Percentiles rank a stretch among this genome's conserved stretches.
Evolutionary conservation across 2,113 vertebrate genomes (phyloP).

Genomic region (Ceratotherium simum): DNA sequence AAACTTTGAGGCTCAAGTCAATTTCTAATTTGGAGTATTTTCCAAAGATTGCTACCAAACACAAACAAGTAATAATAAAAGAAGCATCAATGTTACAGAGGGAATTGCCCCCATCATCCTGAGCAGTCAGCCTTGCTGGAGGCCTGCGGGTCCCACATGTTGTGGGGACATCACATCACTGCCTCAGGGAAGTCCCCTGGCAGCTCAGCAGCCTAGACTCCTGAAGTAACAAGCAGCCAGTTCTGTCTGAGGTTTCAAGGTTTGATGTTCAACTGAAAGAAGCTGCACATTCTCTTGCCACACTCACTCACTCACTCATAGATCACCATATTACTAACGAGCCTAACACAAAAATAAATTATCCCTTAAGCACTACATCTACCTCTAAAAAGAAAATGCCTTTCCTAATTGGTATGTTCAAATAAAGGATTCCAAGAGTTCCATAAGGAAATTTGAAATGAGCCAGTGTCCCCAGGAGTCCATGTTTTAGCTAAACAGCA

Average conservation of each 20-base stretch:
- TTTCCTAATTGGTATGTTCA: slow-evolving; percentile 60
- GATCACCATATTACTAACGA: background rate
- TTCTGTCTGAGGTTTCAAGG: background rate
- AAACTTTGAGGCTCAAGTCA: background rate
- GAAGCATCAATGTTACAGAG: background rate
- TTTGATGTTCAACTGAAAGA: background rate
- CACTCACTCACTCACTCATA: background rate
- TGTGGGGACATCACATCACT: background rate
- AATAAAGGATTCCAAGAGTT: background rate
- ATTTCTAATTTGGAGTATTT: background rate
- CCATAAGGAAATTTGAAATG: slow-evolving; percentile 55
- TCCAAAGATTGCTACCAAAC: background rate
- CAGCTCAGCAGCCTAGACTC: background rate
- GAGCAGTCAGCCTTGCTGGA: background rate
- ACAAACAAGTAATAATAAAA: background rate
- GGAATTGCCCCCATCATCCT: background rate
- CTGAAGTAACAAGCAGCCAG: background rate
- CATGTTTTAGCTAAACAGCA: slow-evolving; percentile 62
- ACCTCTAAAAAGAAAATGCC: slow-evolving; percentile 49
- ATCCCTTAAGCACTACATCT: background rate
- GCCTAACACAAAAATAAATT: slow-evolving; percentile 34
- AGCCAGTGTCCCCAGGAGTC: slow-evolving; percentile 5
- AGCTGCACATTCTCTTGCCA: background rate
- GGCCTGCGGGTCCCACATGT: background rate
- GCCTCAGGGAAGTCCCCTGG: background rate